Conservation (phyloP, 2,113 vertebrate species). For the Lophotis ruficrista region DNA sequence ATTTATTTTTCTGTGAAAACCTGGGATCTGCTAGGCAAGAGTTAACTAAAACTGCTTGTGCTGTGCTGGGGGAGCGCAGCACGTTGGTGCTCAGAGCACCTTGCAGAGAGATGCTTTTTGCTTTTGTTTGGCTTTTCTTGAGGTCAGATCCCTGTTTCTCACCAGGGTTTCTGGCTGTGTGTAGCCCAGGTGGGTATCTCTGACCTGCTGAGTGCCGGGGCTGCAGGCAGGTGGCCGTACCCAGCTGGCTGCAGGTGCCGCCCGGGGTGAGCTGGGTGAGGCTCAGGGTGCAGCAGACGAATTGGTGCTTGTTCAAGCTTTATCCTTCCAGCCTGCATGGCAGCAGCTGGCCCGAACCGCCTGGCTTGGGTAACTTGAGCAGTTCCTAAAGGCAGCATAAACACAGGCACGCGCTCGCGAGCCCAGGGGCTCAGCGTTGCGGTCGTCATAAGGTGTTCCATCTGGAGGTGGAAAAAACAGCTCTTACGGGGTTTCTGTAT, state of each 20-base stretch:
- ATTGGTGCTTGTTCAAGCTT: not conserved
- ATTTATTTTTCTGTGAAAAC: not conserved
- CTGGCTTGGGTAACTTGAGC: not conserved
- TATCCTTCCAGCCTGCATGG: not conserved
- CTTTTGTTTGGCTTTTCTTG: not conserved
- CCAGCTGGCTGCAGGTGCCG: not conserved
- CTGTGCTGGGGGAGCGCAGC: not conserved
- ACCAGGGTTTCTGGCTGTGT: fast-evolving
- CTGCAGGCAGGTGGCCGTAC: not conserved
- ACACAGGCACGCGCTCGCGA: not conserved
- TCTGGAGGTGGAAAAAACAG: not conserved
- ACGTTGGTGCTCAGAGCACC: not conserved
- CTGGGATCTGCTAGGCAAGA: not conserved
- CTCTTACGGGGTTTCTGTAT: not conserved
- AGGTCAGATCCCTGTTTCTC: not conserved
- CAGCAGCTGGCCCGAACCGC: not conserved
- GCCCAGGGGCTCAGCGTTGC: not conserved
- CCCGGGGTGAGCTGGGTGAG: not conserved
- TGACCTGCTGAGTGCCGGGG: fast-evolving
- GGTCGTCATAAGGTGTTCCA: not conserved
- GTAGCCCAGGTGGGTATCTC: not conserved
- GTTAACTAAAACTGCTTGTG: not conserved
- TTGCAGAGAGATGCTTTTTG: not conserved
- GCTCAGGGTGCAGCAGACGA: not conserved
- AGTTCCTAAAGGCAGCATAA: not conserved